Conservation (phyloP, 2,113 vertebrate genomes). For the Clarias batrachus region DNA sequence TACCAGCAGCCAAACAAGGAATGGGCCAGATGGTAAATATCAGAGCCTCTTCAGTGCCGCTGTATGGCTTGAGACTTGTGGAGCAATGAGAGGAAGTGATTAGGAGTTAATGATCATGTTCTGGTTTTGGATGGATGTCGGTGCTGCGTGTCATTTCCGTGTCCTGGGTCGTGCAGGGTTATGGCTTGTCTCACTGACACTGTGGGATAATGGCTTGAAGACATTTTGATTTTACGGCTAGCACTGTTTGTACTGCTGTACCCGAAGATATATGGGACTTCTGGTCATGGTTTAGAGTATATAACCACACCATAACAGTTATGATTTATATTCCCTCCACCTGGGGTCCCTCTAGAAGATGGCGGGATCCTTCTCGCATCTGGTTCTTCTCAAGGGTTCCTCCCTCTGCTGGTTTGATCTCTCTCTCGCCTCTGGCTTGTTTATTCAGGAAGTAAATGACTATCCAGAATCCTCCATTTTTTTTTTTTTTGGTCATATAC, state of each 20-base stretch:
- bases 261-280: neutral
- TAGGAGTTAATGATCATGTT: slow-evolving; percentile 19
- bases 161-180: neutral
- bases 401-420: neutral
- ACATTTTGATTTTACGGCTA: neutral
- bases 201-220: neutral
- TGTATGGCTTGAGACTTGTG: neutral
- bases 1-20: slow-evolving; percentile 31
- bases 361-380: neutral
- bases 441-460: neutral
- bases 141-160: neutral
- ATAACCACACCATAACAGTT: neutral
- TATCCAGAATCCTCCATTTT: neutral
- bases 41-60: neutral
- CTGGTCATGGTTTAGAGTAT: neutral
- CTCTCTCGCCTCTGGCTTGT: neutral
- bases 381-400: neutral
- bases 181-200: neutral
- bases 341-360: neutral
- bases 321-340: neutral
- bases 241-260: neutral
- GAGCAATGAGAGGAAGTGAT: slow-evolving; percentile 11
- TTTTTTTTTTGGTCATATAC: neutral
- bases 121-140: neutral
- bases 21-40: slow-evolving; percentile 26